Evolutionary conservation across 2,113 vertebrate species (phyloP), one percentile per base, ranked within the genome.

Genomic region (Stigmatopora argus): DNA sequence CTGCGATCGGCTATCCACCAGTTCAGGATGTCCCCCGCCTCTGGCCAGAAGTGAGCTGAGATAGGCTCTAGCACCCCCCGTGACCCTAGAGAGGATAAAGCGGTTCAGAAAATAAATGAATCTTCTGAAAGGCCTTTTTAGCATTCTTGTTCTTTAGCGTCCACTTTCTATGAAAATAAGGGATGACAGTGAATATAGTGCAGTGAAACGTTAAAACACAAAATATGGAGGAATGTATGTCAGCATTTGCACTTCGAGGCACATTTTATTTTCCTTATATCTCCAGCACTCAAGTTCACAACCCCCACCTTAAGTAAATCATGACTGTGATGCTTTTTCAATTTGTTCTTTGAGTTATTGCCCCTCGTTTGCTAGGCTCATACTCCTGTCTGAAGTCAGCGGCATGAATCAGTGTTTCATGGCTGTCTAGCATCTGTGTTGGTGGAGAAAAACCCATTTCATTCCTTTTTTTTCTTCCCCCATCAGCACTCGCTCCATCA

Each of bases 391-490:
- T 19, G 19, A 41, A 38, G 63, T 58, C 14, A 19, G 51, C 60
- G 69, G 8, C 4, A 60, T 14, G n/a, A 60, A 45, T 45, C 59
- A 19, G n/a, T 19, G n/a, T 61, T 61, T 61, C 19, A 21, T 61
- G 58, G 18, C 7, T 73, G 45, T 49, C 52, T 6, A 71, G 72
- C 72, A 23, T 64, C 15, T 44, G 19, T 19, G 35, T 19, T 15
- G 51, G 63, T 35, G 67, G 64, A 67, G 68, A 49, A 60, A 56
- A 75, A 78, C 78, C 83, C 83, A 85, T 87, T 86, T 88, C 77
- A 85, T n/a, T 65, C 55, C n/a, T 60, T 69, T 57, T 66, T 64
- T 74, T 70, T 58, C 60, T 61, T 31, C 38, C 38, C 38, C 6
- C 38, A 56, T 60, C 18, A n/a, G 64, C 67, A 67, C 53, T 66